Conservation (phyloP, 2,113 vertebrate species). For the Petaurus breviceps region DNA sequence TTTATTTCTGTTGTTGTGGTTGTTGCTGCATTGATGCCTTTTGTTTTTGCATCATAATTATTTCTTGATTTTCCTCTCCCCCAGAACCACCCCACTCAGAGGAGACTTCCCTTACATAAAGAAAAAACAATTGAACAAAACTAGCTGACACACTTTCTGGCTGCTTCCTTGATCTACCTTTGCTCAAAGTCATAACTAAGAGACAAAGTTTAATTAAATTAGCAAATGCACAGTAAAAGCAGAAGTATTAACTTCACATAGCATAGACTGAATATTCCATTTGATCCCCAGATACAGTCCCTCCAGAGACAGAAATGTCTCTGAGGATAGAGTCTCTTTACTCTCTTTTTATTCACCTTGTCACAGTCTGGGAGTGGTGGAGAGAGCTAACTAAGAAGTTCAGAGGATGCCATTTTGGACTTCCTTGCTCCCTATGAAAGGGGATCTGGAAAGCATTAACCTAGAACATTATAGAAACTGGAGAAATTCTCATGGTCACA, state of each 20-base stretch:
- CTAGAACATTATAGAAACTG: no score
- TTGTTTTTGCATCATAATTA: neutral
- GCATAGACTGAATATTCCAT: neutral
- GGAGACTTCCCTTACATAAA: neutral
- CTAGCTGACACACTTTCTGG: neutral
- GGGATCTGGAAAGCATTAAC: neutral
- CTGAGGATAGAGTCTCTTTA: neutral
- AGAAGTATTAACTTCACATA: neutral
- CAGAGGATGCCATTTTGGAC: neutral
- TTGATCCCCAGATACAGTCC: neutral
- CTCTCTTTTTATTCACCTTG: neutral
- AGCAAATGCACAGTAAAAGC: neutral
- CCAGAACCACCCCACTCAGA: neutral
- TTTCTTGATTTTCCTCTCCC: neutral
- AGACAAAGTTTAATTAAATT: neutral
- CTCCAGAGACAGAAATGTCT: neutral
- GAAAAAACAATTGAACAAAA: neutral
- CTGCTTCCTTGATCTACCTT: neutral
- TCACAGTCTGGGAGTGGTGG: neutral
- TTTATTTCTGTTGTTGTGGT: no score
- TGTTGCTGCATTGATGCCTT: neutral
- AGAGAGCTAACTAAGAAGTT: neutral
- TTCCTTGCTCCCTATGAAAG: neutral
- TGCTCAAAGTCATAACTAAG: neutral
- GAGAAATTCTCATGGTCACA: no score